A percentile compares a stretch with the other conserved stretches of the same genome.
Conservation (phyloP, 2,113 vertebrate genomes). For the Connochaetes taurinus region DNA sequence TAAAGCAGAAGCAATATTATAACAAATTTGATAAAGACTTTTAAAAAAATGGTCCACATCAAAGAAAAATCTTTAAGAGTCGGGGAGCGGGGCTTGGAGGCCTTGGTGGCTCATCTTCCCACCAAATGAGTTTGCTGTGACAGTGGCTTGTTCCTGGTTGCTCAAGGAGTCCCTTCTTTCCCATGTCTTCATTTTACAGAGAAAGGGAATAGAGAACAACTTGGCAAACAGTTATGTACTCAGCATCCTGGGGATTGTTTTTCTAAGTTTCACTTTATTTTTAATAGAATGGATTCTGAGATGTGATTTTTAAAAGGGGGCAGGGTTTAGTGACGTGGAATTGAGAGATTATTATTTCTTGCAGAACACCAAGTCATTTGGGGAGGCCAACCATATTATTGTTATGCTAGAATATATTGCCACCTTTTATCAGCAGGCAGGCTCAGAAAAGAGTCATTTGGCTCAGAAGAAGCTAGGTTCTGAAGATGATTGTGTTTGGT, state of each 20-base stretch:
- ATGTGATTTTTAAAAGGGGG: not conserved
- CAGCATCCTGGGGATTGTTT: not conserved
- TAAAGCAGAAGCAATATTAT: not conserved
- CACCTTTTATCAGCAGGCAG: conserved; percentile 46
- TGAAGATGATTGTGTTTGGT: conserved; percentile 61
- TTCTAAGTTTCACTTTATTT: not conserved
- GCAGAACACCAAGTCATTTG: not conserved
- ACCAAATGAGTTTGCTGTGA: not conserved
- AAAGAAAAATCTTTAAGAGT: not conserved
- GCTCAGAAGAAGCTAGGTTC: conserved; percentile 35
- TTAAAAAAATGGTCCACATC: not conserved
- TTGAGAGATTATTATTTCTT: conserved; percentile 1
- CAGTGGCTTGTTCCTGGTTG: not conserved
- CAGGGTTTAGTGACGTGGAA: not conserved
- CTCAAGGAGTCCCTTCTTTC: not conserved
- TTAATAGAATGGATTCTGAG: not conserved
- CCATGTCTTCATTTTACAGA: not conserved
- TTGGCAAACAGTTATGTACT: rapidly evolving
- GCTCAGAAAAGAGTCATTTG: conserved; percentile 4
- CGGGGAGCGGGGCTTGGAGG: not conserved
- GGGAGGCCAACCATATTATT: not conserved
- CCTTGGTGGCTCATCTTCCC: not conserved
- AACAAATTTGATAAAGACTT: not conserved
- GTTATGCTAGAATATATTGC: not conserved
- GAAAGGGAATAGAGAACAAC: not conserved